Percentiles rank a stretch among this genome's conserved stretches.
phyloP scores from a whole-genome alignment of 2,888 invertebrate genomes.

The Andrena bicolor region DNA sequence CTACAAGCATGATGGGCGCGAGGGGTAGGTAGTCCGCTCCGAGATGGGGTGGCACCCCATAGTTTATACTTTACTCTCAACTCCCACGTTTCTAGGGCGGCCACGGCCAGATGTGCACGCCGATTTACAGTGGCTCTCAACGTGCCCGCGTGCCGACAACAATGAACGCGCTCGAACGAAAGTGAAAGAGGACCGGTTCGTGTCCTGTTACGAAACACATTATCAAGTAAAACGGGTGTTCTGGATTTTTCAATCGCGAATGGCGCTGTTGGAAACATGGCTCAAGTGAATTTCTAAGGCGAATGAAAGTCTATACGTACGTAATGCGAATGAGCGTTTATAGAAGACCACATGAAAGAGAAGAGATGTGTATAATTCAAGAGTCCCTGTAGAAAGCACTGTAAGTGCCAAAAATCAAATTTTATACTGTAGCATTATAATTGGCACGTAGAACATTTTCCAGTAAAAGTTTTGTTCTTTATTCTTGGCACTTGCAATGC shows the following conservation, averaged over 20 bases:
- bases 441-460: no score
- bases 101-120: constrained; percentile 80
- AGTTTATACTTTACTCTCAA: constrained; percentile 79
- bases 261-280: not conserved
- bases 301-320: no score
- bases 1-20: constrained; percentile 56
- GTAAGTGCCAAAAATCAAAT: no score
- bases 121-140: constrained; percentile 79
- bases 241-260: not conserved
- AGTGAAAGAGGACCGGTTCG: constrained; percentile 48
- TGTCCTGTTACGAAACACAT: constrained; percentile 20
- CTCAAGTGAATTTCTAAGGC: not conserved
- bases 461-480: no score
- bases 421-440: no score
- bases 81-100: constrained; percentile 77
- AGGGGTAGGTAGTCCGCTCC: constrained; percentile 45
- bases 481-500: no score
- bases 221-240: not conserved
- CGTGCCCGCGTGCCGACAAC: constrained; percentile 18
- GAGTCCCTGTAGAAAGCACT: no score
- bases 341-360: no score
- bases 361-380: no score
- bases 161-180: constrained; percentile 22
- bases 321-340: no score
- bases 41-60: constrained; percentile 77